phyloP scores from a whole-genome alignment of 2,113 vertebrate species.

The Microcebus jonahi region DNA sequence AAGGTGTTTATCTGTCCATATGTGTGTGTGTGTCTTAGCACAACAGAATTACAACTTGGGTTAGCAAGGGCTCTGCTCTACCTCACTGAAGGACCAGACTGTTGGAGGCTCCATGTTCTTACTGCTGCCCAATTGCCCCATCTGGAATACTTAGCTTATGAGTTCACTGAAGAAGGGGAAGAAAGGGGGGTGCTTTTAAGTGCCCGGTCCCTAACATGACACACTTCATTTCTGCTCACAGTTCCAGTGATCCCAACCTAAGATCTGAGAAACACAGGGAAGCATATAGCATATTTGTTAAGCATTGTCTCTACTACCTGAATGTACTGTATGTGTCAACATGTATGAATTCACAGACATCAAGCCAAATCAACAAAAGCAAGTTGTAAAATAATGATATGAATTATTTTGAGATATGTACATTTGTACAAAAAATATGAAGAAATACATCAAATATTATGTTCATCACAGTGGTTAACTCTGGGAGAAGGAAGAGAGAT shows the following conservation, averaged over 20 bases:
- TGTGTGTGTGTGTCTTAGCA: neutral
- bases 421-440: conserved; percentile 2
- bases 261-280: neutral
- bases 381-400: conserved; percentile 35
- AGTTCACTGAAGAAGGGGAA: conserved; percentile 7
- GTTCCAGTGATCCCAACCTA: neutral
- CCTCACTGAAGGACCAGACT: neutral
- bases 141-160: neutral
- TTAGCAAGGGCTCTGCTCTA: neutral
- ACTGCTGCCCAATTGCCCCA: neutral
- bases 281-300: conserved; percentile 1
- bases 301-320: neutral
- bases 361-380: neutral
- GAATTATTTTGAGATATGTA: neutral
- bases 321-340: neutral
- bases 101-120: neutral
- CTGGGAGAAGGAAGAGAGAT: neutral
- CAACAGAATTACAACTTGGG: neutral
- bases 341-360: conserved; percentile 28
- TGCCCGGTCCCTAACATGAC: neutral
- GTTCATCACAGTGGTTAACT: neutral
- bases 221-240: neutral
- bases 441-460: neutral
- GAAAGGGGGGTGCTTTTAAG: neutral
- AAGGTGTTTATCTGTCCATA: neutral